phyloP scores from a whole-genome alignment of 2,888 invertebrate species.

The Nudaria mundana region DNA sequence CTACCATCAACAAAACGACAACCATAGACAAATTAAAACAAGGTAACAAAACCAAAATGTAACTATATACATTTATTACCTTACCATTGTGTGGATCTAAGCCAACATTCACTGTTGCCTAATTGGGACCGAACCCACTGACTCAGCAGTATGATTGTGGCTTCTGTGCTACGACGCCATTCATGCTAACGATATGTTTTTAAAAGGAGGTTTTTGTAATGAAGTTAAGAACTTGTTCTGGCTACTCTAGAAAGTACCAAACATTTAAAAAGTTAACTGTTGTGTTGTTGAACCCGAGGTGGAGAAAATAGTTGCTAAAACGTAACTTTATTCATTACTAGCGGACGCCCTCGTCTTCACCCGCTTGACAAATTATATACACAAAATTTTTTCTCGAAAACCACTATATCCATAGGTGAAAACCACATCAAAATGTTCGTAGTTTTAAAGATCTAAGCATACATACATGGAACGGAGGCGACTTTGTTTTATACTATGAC shows the following conservation, averaged over 20 bases:
- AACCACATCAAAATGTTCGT: too few relatives aligned
- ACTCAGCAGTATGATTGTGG: conserved; percentile 29
- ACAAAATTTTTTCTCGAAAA: too few relatives aligned
- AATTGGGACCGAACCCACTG: conserved; percentile 32
- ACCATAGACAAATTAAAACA: neutral
- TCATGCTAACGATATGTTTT: conserved; percentile 19
- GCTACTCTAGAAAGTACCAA: neutral
- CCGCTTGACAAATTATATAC: too few relatives aligned
- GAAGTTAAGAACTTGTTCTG: conserved; percentile 2
- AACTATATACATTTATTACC: conserved; percentile 13
- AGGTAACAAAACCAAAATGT: conserved; percentile 1
- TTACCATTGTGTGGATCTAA: conserved; percentile 24
- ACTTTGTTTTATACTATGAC: too few relatives aligned
- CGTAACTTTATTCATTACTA: too few relatives aligned
- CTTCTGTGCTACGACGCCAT: conserved; percentile 29
- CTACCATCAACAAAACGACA: neutral
- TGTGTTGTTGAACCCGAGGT: too few relatives aligned
- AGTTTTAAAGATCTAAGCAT: too few relatives aligned
- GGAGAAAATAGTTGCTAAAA: too few relatives aligned
- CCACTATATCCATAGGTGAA: too few relatives aligned
- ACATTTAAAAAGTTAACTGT: too few relatives aligned
- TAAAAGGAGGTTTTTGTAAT: conserved; percentile 7
- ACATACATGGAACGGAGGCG: too few relatives aligned
- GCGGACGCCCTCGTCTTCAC: too few relatives aligned
- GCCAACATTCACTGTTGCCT: conserved; percentile 26